Percentiles rank a stretch among this genome's conserved stretches.
Evolutionary conservation across 2,888 invertebrate genomes (phyloP).

Genomic region (Cerceris ruficornis): DNA sequence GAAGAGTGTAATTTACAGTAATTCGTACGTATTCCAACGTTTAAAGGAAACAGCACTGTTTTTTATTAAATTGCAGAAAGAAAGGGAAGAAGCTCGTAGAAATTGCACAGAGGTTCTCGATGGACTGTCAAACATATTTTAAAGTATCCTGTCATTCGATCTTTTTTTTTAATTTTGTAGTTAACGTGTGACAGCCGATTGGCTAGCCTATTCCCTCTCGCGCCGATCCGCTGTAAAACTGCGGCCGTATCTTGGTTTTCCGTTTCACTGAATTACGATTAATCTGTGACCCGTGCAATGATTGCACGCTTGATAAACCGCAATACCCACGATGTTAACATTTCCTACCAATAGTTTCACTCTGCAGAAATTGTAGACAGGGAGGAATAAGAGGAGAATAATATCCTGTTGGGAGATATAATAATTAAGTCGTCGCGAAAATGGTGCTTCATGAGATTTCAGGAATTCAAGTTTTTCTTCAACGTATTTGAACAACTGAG

Average conservation of each 20-base stretch:
- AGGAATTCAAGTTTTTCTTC: too few relatives aligned
- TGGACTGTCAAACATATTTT: background rate
- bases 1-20: too few relatives aligned
- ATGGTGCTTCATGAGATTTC: too few relatives aligned
- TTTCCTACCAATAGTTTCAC: constrained; percentile 15
- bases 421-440: too few relatives aligned
- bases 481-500: too few relatives aligned
- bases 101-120: too few relatives aligned
- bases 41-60: too few relatives aligned
- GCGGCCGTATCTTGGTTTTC: constrained; percentile 56
- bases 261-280: constrained; percentile 52
- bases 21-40: too few relatives aligned
- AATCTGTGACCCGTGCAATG: constrained; percentile 48
- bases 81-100: too few relatives aligned
- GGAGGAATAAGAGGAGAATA: constrained; percentile 1
- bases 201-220: background rate
- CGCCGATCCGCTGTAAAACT: constrained; percentile 41
- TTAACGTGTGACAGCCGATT: constrained; percentile 10
- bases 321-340: constrained; percentile 36
- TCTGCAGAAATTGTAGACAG: constrained; percentile 1
- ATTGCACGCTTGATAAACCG: constrained; percentile 51
- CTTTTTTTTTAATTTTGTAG: constrained; percentile 12
- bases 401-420: background rate
- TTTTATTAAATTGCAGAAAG: too few relatives aligned
- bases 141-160: background rate